phyloP scores from a whole-genome alignment of 2,888 invertebrate species.

The Drosophila mettleri region DNA sequence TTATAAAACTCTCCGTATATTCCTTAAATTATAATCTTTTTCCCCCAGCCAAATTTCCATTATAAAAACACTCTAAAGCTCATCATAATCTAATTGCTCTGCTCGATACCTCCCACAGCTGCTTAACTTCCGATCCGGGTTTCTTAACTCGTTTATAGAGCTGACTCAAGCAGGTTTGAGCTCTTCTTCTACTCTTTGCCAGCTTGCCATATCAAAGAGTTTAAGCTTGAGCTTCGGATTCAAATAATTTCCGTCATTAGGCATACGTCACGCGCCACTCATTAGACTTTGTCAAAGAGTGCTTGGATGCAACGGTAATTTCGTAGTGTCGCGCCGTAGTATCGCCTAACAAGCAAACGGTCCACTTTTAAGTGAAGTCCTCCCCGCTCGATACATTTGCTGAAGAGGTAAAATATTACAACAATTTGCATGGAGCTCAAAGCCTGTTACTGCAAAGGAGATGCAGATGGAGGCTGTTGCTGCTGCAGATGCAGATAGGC shows the following conservation, averaged over 20 bases:
- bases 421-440: slow-evolving; percentile 69
- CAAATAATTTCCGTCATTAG: slow-evolving; percentile 55
- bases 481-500: slow-evolving; percentile 72
- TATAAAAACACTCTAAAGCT: neutral
- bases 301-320: slow-evolving; percentile 66
- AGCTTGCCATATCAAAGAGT: slow-evolving; percentile 12
- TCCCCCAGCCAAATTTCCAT: rapidly evolving
- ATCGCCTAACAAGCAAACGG: slow-evolving; percentile 76
- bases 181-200: neutral
- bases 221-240: slow-evolving; percentile 13
- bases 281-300: slow-evolving; percentile 45
- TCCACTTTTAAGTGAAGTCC: slow-evolving; percentile 67
- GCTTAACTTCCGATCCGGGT: neutral
- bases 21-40: neutral
- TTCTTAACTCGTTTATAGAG: neutral
- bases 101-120: slow-evolving; percentile 7
- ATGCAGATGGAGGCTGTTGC: slow-evolving; percentile 6
- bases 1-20: too few relatives aligned
- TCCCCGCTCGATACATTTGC: slow-evolving; percentile 28
- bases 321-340: slow-evolving; percentile 70
- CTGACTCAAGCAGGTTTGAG: slow-evolving; percentile 6
- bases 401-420: slow-evolving; percentile 66
- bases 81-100: slow-evolving; percentile 8
- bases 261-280: slow-evolving; percentile 58
- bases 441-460: slow-evolving; percentile 68